Conservation (phyloP, 1,140 invertebrate genomes). For the Hyles vespertilio region DNA sequence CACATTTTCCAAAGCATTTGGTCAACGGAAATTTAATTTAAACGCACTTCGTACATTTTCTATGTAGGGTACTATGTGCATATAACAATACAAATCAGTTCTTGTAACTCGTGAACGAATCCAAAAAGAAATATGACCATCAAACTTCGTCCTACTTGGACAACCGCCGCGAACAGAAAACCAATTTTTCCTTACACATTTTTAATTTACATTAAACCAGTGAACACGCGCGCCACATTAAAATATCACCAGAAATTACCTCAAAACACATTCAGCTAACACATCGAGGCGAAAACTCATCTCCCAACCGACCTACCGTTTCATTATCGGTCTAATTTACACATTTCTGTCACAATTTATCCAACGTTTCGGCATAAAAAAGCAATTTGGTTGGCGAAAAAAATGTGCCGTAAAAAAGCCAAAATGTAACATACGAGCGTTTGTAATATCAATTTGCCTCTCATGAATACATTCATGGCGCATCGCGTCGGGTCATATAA, state of each 20-base stretch:
- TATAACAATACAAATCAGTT: too few species aligned
- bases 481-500: conserved; percentile 63
- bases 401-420: conserved; percentile 44
- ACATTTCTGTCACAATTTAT: conserved; percentile 64
- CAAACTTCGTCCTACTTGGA: too few species aligned
- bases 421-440: conserved; percentile 50
- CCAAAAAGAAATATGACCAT: too few species aligned
- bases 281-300: neutral
- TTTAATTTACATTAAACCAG: too few species aligned
- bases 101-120: too few species aligned
- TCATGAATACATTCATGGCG: conserved; percentile 70
- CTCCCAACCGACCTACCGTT: conserved; percentile 11
- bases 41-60: too few species aligned
- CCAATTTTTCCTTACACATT: too few species aligned
- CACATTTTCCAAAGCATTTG: too few species aligned
- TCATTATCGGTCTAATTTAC: conserved; percentile 59
- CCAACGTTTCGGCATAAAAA: conserved; percentile 53
- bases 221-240: too few species aligned
- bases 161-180: neutral
- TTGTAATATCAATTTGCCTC: conserved; percentile 69
- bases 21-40: too few species aligned
- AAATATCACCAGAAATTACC: neutral
- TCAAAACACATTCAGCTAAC: neutral
- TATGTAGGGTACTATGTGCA: too few species aligned
- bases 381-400: conserved; percentile 50